Evolutionary conservation across 2,113 vertebrate species (phyloP).

Genomic region (Gambusia affinis): DNA sequence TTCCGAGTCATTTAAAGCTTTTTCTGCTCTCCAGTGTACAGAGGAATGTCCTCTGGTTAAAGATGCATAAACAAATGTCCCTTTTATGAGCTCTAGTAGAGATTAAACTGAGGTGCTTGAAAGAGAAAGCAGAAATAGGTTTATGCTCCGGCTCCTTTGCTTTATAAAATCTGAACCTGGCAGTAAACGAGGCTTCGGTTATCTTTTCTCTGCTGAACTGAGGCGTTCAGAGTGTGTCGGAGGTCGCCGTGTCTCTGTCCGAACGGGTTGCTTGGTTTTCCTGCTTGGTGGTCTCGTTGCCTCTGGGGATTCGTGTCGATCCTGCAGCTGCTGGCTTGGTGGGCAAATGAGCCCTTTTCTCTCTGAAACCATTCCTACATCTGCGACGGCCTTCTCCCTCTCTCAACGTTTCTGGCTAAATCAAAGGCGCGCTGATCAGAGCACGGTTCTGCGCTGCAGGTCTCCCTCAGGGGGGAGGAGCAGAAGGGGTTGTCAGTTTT

Average conservation of each 20-base stretch:
- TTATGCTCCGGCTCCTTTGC: not conserved
- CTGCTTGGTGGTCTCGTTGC: conserved; percentile 27
- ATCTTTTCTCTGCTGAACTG: conserved; percentile 7
- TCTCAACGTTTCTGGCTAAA: not conserved
- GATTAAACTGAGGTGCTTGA: not conserved
- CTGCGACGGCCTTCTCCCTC: not conserved
- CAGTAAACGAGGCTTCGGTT: conserved; percentile 36
- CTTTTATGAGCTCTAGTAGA: not conserved
- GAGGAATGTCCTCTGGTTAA: not conserved
- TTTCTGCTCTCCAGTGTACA: not conserved
- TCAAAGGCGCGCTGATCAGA: not conserved
- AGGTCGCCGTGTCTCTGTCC: conserved; percentile 10
- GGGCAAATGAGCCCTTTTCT: conserved; percentile 43
- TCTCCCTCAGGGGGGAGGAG: conserved; percentile 19
- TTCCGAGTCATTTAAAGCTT: not conserved
- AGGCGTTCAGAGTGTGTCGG: conserved; percentile 5
- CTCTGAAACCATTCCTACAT: conserved; percentile 49
- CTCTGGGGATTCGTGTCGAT: conserved; percentile 48
- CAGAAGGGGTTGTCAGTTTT: conserved; percentile 28
- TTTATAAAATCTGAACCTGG: conserved; percentile 2
- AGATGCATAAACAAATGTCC: not conserved
- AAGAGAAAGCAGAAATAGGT: not conserved
- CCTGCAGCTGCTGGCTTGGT: conserved; percentile 20
- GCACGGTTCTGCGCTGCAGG: not conserved
- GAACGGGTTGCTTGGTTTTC: not conserved